A percentile compares a stretch with the other conserved stretches of the same genome.
phyloP scores from a whole-genome alignment of 2,888 invertebrate species.

The Lottia gigantea region DNA sequence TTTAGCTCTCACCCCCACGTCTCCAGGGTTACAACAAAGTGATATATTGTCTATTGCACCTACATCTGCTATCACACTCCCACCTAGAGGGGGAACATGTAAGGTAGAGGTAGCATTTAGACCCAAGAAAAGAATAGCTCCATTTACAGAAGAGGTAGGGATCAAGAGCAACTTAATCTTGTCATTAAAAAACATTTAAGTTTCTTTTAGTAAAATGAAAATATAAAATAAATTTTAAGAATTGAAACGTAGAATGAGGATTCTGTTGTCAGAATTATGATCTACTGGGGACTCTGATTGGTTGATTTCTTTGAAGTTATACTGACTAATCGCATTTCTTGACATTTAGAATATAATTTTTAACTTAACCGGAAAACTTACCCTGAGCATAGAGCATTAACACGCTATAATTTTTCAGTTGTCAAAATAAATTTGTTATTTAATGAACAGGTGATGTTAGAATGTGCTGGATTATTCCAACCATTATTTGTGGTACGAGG shows the following conservation, averaged over 20 bases:
- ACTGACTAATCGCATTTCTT: too few species aligned
- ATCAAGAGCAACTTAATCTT: too few species aligned
- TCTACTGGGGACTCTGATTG: too few species aligned
- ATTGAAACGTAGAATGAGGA: too few species aligned
- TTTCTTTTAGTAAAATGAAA: too few species aligned
- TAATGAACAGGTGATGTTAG: constrained; percentile 69
- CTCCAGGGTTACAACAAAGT: constrained; percentile 55
- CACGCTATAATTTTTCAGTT: neutral
- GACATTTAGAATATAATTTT: too few species aligned
- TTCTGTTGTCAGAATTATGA: too few species aligned
- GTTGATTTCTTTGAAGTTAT: too few species aligned
- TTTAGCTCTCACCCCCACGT: constrained; percentile 61
- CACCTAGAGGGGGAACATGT: constrained; percentile 57
- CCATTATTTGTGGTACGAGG: constrained; percentile 72
- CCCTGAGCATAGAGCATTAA: too few species aligned
- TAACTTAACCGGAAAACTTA: too few species aligned
- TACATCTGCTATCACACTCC: constrained; percentile 57
- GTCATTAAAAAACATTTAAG: too few species aligned
- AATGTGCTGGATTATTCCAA: constrained; percentile 70
- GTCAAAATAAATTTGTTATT: neutral
- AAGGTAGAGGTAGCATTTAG: constrained; percentile 64
- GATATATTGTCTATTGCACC: constrained; percentile 57
- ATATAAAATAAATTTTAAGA: too few species aligned
- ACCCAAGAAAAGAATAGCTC: constrained; percentile 62
- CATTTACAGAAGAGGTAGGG: constrained; percentile 67